Evolutionary conservation across 1,140 invertebrate genomes (phyloP).

Genomic region (Drosophila albomicans): DNA sequence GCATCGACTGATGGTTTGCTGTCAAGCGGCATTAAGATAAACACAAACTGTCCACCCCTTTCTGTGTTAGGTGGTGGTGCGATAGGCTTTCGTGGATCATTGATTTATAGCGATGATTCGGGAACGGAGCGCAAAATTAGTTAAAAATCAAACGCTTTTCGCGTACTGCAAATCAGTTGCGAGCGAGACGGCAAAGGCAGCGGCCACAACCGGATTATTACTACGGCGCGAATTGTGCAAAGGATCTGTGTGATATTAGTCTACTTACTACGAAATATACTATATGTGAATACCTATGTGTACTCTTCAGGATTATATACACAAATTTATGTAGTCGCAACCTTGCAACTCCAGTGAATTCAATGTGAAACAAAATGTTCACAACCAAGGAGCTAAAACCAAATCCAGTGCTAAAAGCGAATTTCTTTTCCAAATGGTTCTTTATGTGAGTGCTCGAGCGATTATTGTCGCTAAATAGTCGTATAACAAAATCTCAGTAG

Average conservation of each 20-base stretch:
- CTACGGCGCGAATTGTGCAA: not conserved
- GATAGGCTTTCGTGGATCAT: conserved; percentile 61
- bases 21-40: conserved; percentile 78
- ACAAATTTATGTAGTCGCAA: conserved; percentile 1
- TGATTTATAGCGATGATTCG: conserved; percentile 76
- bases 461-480: not conserved
- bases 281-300: conserved; percentile 3
- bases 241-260: conserved; percentile 46
- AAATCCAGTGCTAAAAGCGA: conserved; percentile 80
- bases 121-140: conserved; percentile 41
- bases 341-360: conserved; percentile 15
- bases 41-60: conserved; percentile 50
- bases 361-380: conserved; percentile 48
- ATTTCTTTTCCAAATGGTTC: conserved; percentile 82
- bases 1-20: conserved; percentile 67
- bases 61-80: conserved; percentile 49
- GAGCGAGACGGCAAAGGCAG: conserved; percentile 43
- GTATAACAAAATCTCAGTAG: conserved; percentile 27
- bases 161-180: conserved; percentile 56
- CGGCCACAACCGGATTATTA: conserved; percentile 29
- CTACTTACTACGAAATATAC: not conserved
- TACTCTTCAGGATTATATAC: not conserved
- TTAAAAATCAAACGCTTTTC: conserved; percentile 67
- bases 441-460: conserved; percentile 73
- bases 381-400: conserved; percentile 58